These are phyloP conservation scores for Drosophila gaucha DNA, from an alignment of 2,888 invertebrate genomes.

Conservation along the genomic window DNA sequence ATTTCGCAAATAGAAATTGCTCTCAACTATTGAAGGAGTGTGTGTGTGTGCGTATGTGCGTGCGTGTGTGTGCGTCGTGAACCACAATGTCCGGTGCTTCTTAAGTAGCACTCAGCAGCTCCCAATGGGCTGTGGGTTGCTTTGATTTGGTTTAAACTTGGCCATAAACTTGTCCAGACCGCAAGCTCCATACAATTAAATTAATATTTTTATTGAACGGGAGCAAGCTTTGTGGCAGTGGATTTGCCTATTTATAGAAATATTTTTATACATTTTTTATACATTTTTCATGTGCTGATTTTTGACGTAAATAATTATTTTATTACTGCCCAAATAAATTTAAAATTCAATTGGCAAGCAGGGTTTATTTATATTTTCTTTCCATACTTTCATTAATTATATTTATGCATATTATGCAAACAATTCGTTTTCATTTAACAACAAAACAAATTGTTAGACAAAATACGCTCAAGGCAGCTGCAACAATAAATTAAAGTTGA, in stretches of 20 bases:
- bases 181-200: conserved; percentile 8
- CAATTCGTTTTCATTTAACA: conserved; percentile 23
- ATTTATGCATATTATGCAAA: conserved; percentile 28
- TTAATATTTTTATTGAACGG: conserved; percentile 10
- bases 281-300: conserved; percentile 1
- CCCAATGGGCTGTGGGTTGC: conserved; percentile 30
- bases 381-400: conserved; percentile 35
- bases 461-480: conserved; percentile 69
- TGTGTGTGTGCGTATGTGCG: neutral
- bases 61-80: conserved; percentile 6
- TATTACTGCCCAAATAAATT: conserved; percentile 43
- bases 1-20: conserved; percentile 29
- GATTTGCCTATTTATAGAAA: neutral
- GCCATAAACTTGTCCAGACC: conserved; percentile 21
- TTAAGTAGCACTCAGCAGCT: conserved; percentile 11
- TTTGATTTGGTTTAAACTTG: conserved; percentile 44
- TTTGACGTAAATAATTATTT: conserved; percentile 19
- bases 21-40: conserved; percentile 13
- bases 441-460: conserved; percentile 35
- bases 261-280: neutral
- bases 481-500: conserved; percentile 62
- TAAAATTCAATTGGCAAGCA: conserved; percentile 36
- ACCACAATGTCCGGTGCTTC: conserved; percentile 26
- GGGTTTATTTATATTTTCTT: conserved; percentile 25
- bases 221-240: neutral